Conservation (phyloP, 2,888 invertebrate genomes). For the Lepas anatifera region DNA sequence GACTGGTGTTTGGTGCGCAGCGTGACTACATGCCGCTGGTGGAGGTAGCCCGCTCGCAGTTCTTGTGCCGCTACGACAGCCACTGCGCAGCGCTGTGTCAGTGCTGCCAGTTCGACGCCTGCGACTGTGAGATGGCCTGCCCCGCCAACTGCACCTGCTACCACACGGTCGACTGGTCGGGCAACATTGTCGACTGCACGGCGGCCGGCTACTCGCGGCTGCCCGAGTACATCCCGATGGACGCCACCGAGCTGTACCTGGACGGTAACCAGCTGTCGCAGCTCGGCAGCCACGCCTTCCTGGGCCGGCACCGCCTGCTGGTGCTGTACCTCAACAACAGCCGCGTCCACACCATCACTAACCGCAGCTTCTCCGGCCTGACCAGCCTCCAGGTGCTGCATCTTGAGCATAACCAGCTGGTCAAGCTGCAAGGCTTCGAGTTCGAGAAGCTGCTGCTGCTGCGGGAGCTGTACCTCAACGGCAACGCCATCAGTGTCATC, state of each 20-base stretch:
- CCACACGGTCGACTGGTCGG: constrained; percentile 71
- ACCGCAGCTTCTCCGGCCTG: constrained; percentile 69
- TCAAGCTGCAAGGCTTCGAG: constrained; percentile 58
- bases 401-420: constrained; percentile 60
- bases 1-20: constrained; percentile 44
- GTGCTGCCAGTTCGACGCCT: constrained; percentile 81
- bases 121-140: constrained; percentile 84
- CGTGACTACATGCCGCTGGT: constrained; percentile 27
- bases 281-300: constrained; percentile 69
- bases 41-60: constrained; percentile 49
- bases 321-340: constrained; percentile 64
- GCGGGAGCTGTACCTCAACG: constrained; percentile 58
- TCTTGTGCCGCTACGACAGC: constrained; percentile 65
- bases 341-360: constrained; percentile 57
- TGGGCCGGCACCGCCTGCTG: constrained; percentile 64
- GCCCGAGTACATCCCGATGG: constrained; percentile 72
- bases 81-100: constrained; percentile 77
- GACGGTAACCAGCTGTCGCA: constrained; percentile 68
- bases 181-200: constrained; percentile 73
- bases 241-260: constrained; percentile 73
- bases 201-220: constrained; percentile 42
- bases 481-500: constrained; percentile 56
- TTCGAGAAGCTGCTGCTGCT: constrained; percentile 51
- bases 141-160: constrained; percentile 67
- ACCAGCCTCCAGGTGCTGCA: constrained; percentile 58